phyloP scores from a whole-genome alignment of 2,113 vertebrate genomes.

The Oriolus oriolus region DNA sequence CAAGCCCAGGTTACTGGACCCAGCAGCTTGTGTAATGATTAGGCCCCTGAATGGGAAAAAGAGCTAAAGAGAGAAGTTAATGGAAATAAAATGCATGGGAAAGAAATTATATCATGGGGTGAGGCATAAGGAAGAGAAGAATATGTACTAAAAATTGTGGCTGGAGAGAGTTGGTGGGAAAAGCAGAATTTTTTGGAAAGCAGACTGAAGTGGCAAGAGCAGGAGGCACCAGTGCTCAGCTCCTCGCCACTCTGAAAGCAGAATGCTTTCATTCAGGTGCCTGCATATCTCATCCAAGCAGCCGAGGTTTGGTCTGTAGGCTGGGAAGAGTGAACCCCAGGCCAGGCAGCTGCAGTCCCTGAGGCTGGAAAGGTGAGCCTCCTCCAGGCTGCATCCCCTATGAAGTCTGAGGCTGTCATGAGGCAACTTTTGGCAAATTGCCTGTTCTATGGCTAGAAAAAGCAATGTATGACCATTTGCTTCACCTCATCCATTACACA shows the following conservation, averaged over 20 bases:
- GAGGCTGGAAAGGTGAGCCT: not conserved
- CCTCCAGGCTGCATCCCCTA: not conserved
- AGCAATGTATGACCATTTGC: rapidly evolving
- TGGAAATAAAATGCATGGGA: not conserved
- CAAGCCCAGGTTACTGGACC: not conserved
- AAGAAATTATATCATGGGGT: not conserved
- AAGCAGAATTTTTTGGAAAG: not conserved
- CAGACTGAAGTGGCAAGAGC: not conserved
- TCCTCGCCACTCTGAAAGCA: not conserved
- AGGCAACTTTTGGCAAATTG: not conserved
- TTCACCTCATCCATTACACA: not conserved
- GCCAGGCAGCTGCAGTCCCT: not conserved
- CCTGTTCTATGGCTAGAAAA: not conserved
- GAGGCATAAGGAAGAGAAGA: not conserved
- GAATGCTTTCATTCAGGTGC: not conserved
- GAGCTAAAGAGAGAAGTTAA: not conserved
- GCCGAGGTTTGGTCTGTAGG: not conserved
- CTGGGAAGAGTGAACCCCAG: not conserved
- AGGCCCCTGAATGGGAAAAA: not conserved
- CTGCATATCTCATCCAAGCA: rapidly evolving
- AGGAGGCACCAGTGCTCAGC: not conserved
- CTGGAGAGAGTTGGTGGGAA: not conserved
- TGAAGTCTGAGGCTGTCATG: not conserved
- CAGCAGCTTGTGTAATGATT: not conserved
- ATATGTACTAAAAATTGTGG: not conserved